Conservation (phyloP, 1,140 invertebrate genomes). For the Diorhabda elongata region DNA sequence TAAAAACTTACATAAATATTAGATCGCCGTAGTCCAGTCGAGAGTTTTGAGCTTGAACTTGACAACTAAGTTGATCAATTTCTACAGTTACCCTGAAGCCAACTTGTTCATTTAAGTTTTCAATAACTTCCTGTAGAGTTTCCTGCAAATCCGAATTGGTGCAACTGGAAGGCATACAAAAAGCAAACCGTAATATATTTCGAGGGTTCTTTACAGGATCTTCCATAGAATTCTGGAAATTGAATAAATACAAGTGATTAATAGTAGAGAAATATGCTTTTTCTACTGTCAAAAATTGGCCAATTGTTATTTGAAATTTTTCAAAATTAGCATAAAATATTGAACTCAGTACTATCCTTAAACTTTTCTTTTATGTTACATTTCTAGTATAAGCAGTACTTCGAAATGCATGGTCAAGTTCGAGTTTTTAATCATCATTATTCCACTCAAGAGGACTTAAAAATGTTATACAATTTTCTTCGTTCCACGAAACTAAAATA, state of each 20-base stretch:
- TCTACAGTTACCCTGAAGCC: conserved; percentile 40
- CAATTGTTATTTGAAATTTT: too few species aligned
- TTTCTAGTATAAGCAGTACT: too few species aligned
- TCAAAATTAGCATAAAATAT: too few species aligned
- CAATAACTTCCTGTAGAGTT: conserved; percentile 49
- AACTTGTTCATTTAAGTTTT: conserved; percentile 43
- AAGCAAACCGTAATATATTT: conserved; percentile 55
- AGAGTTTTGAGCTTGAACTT: conserved; percentile 46
- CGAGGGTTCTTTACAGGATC: conserved; percentile 28
- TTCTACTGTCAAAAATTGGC: too few species aligned
- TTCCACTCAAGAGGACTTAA: too few species aligned
- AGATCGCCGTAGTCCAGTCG: conserved; percentile 50
- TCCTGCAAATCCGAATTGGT: conserved; percentile 50
- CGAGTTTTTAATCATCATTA: too few species aligned
- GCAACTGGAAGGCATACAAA: conserved; percentile 61
- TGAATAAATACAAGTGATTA: background rate
- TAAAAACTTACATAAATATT: conserved; percentile 52
- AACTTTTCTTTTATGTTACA: too few species aligned
- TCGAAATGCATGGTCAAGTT: too few species aligned
- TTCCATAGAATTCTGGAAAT: conserved; percentile 22
- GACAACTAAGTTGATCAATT: conserved; percentile 52
- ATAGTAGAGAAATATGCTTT: background rate
- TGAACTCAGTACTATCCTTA: too few species aligned
- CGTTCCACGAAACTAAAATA: too few species aligned
- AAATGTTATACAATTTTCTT: too few species aligned